Evolutionary conservation across 2,797 vertebrate genomes (phyloP).

Genomic region (Coluber constrictor): DNA sequence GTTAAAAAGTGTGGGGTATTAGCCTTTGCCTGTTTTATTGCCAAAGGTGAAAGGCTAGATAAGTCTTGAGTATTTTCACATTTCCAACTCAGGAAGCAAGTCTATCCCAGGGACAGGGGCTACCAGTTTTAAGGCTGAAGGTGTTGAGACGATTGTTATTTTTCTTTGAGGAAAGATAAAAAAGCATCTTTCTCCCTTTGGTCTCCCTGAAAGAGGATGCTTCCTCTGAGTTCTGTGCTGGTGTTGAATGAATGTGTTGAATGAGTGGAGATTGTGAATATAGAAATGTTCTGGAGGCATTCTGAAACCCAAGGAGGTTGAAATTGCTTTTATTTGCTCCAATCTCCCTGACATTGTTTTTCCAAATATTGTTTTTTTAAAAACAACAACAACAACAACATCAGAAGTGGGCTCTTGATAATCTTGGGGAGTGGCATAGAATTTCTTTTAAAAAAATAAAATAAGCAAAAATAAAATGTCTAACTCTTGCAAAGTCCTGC

Average conservation of each 20-base stretch:
- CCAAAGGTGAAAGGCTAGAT: conserved; percentile 31
- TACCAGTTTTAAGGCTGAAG: conserved; percentile 49
- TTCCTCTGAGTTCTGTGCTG: neutral
- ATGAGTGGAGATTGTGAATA: neutral
- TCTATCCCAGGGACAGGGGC: conserved; percentile 31
- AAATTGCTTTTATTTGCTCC: neutral
- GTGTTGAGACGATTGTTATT: neutral
- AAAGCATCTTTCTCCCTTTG: neutral
- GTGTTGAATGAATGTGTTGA: neutral
- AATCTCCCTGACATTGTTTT: neutral
- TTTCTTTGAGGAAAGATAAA: neutral
- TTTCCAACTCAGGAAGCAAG: conserved; percentile 26
- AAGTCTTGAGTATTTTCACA: conserved; percentile 49
- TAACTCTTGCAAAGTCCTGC: neutral
- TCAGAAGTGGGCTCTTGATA: neutral
- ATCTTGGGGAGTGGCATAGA: neutral
- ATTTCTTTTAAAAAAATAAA: neutral
- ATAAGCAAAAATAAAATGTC: neutral
- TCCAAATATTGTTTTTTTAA: neutral
- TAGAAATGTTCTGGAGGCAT: neutral
- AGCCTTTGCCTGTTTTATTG: conserved; percentile 47
- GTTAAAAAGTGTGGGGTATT: neutral
- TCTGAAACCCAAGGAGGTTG: neutral
- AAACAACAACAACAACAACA: no score
- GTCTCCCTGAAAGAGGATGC: neutral